Conservation (phyloP, 1,140 invertebrate genomes). For the Coptotermes formosanus region DNA sequence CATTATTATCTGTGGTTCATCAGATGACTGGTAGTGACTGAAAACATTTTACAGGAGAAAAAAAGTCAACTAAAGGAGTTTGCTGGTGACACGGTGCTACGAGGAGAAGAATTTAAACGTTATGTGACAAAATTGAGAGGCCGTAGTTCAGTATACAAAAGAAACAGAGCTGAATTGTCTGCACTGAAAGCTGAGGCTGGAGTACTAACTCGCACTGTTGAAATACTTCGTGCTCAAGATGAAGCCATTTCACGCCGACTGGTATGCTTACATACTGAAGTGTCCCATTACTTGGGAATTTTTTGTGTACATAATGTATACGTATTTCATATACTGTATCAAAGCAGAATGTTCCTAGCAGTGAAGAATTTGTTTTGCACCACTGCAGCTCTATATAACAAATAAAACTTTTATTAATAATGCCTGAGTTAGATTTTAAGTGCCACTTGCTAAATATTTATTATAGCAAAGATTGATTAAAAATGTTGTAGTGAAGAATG, state of each 20-base stretch:
- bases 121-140: constrained; percentile 76
- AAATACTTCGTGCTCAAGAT: constrained; percentile 56
- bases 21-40: neutral
- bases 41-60: constrained; percentile 47
- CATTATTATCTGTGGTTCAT: no score
- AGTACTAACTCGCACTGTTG: constrained; percentile 61
- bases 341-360: no score
- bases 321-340: no score
- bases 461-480: no score
- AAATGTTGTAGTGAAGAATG: no score
- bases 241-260: constrained; percentile 49
- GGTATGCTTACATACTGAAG: constrained; percentile 42
- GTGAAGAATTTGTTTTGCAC: no score
- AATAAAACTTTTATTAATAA: no score
- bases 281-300: no score
- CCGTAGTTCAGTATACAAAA: constrained; percentile 78
- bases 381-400: no score
- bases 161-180: constrained; percentile 69
- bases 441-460: no score
- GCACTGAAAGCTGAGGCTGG: constrained; percentile 69
- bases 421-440: no score
- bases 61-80: constrained; percentile 49
- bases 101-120: constrained; percentile 80
- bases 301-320: no score
- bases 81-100: constrained; percentile 60